Conservation (phyloP, 2,888 invertebrate species). For the Coenonympha arcania region DNA sequence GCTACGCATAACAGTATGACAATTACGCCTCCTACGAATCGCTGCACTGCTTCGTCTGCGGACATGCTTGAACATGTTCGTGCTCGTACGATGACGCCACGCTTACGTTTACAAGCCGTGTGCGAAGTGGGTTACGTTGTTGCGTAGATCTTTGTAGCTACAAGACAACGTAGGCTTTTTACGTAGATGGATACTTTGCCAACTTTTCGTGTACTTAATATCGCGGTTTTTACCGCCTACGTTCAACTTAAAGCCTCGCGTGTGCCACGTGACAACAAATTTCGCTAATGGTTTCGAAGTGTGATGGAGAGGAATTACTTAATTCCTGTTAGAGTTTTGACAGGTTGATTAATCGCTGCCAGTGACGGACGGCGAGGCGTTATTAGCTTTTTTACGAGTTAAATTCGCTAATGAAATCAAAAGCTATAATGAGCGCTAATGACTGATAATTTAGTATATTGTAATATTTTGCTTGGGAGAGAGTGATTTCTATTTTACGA, state of each 20-base stretch:
- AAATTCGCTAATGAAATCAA: conserved; percentile 23
- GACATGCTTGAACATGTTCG: no score
- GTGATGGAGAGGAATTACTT: conserved; percentile 42
- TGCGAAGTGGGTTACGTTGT: no score
- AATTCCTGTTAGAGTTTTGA: conserved; percentile 40
- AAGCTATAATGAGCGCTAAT: conserved; percentile 7
- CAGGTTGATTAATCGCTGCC: conserved; percentile 42
- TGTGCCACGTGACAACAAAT: conserved; percentile 2
- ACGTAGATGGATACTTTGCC: background rate
- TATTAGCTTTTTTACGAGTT: conserved; percentile 22
- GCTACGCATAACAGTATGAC: no score
- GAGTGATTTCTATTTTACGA: no score
- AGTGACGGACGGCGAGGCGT: conserved; percentile 14
- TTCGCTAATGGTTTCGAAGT: conserved; percentile 21
- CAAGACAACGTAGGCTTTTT: no score
- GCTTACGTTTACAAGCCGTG: no score
- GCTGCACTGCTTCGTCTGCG: no score
- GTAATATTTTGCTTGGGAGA: background rate
- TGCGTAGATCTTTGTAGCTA: no score
- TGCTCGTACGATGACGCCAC: no score
- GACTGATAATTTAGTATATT: conserved; percentile 4
- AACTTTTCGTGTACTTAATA: background rate
- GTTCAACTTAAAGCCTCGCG: background rate
- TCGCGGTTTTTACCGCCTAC: background rate
- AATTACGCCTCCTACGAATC: no score